A percentile compares a stretch with the other conserved stretches of the same genome.
Evolutionary conservation across 2,797 vertebrate genomes (phyloP).

Genomic region (Fratercula arctica): DNA sequence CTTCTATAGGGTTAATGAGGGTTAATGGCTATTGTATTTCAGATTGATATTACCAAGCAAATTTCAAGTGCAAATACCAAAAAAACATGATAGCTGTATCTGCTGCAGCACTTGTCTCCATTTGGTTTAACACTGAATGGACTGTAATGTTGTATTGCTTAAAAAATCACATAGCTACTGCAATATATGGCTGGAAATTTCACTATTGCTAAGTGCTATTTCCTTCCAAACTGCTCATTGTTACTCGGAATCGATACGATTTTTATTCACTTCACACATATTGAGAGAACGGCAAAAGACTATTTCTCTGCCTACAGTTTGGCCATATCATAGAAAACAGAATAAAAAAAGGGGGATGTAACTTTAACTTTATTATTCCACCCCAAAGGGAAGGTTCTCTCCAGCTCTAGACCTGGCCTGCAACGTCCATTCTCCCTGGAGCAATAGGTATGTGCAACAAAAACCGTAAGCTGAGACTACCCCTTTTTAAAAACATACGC

Average conservation of each 20-base stretch:
- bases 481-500: background rate
- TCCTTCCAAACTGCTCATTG: background rate
- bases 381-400: background rate
- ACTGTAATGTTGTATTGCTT: background rate
- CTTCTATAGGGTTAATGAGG: conserved; percentile 62
- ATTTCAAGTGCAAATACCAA: conserved; percentile 45
- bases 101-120: background rate
- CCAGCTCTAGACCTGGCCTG: background rate
- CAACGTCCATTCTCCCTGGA: background rate
- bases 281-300: background rate
- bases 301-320: background rate
- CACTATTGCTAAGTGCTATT: background rate
- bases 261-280: background rate
- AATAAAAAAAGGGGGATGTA: background rate
- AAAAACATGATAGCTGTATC: background rate
- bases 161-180: background rate
- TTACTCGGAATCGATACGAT: background rate
- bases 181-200: background rate
- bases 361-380: background rate
- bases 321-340: background rate
- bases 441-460: background rate
- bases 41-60: conserved; percentile 61
- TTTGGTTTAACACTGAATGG: conserved; percentile 7
- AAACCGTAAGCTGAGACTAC: background rate
- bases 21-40: conserved; percentile 67